Percentiles rank a stretch among this genome's conserved stretches.
phyloP scores from a whole-genome alignment of 2,797 vertebrate genomes.

The Pseudochromis fuscus region DNA sequence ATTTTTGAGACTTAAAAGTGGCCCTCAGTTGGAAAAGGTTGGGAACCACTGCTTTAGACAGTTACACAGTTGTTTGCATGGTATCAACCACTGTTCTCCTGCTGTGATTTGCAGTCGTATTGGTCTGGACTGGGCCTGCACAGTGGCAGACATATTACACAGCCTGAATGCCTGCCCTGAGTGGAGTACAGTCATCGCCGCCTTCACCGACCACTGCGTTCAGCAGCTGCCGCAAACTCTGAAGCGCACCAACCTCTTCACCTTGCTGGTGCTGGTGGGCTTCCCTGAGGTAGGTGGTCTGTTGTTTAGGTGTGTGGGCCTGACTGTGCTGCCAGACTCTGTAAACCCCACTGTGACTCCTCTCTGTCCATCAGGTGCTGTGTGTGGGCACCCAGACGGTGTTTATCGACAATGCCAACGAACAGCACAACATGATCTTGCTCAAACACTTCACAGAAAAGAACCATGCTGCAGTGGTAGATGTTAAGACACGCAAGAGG shows the following conservation, averaged over 20 bases:
- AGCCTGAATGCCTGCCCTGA: slow-evolving; percentile 89
- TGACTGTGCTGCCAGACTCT: background rate
- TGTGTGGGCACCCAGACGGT: slow-evolving; percentile 97
- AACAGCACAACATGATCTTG: slow-evolving; percentile 94
- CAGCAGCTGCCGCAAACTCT: slow-evolving; percentile 93
- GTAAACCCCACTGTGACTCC: slow-evolving; percentile 2
- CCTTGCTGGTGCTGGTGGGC: slow-evolving; percentile 94
- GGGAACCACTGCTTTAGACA: too few relatives aligned
- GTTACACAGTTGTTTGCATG: background rate
- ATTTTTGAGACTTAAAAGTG: too few relatives aligned
- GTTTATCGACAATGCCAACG: slow-evolving; percentile 96
- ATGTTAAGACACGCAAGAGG: slow-evolving; percentile 95
- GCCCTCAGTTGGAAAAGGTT: too few relatives aligned
- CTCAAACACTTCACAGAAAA: slow-evolving; percentile 98
- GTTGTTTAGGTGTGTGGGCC: background rate
- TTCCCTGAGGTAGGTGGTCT: slow-evolving; percentile 91
- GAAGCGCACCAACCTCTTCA: slow-evolving; percentile 97
- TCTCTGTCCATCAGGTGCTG: slow-evolving; percentile 86
- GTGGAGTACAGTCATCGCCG: slow-evolving; percentile 90
- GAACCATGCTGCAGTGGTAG: slow-evolving; percentile 95
- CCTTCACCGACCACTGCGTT: slow-evolving; percentile 94
- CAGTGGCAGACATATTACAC: slow-evolving; percentile 94
- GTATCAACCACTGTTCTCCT: background rate
- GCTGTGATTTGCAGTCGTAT: slow-evolving; percentile 86
- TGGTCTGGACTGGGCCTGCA: slow-evolving; percentile 97